Base-by-base conservation (phyloP, 1,140 invertebrate species). In the Elymnias hypermnestra region DNA sequence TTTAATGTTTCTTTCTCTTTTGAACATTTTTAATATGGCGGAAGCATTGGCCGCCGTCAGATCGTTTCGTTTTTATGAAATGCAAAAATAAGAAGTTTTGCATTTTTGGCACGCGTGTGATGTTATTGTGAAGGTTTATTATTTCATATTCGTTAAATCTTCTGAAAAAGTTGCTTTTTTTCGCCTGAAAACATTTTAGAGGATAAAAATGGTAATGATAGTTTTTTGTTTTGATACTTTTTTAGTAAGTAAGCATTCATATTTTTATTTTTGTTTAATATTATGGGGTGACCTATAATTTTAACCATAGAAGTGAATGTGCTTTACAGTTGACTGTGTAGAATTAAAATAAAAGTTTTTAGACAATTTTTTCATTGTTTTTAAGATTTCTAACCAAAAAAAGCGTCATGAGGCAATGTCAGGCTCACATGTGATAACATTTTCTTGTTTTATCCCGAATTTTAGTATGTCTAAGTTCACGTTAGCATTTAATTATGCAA, bases 161-260 rank as follows among this genome's bases (percentile, higher is more conserved):
- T n/a, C n/a, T n/a, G n/a, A n/a, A n/a, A n/a, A n/a, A n/a, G n/a
- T n/a, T n/a, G n/a, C n/a, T n/a, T n/a, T n/a, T n/a, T n/a, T n/a
- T n/a, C n/a, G n/a, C n/a, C n/a, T n/a, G n/a, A n/a, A n/a, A n/a
- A n/a, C n/a, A n/a, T n/a, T n/a, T 63, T 71, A 60, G 45, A 52
- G 47, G 53, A 52, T 62, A 83, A 85, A 83, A 85, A 85, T 85
- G 82, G 82, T 85, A 85, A 83, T 72, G 75, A 83, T 85, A 83
- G 78, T 85, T 85, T 85, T 85, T 85, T 85, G 82, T 85, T 85
- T 85, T 85, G 82, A 77, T 83, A 85, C 77, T 83, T 83, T 83
- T 84, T 83, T 77, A 73, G 58, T 53, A 77, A 78, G 66, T 82
- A 74, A 63, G 69, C 71, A 63, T 73, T 63, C 53, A 63, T 69